These are phyloP conservation scores for Tichodroma muraria DNA, from an alignment of 2,113 vertebrate genomes.

Conservation along the genomic window DNA sequence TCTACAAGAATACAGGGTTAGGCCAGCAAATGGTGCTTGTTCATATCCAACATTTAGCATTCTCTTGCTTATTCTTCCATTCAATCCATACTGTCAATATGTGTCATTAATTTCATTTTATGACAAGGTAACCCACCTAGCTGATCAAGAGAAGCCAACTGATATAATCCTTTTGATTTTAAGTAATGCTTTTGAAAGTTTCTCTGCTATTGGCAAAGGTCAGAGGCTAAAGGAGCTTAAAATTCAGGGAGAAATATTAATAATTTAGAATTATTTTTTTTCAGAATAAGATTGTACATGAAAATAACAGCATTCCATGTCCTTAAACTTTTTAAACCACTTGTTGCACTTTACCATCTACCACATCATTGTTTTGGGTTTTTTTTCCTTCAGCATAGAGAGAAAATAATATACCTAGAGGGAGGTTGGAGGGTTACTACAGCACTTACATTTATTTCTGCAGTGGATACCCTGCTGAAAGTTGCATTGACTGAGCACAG, in stretches of 20 bases:
- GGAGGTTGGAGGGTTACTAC: background rate
- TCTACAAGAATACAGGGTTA: background rate
- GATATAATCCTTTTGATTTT: background rate
- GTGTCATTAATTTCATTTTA: background rate
- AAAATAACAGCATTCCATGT: background rate
- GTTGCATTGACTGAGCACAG: slow-evolving; percentile 43
- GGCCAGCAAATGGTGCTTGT: background rate
- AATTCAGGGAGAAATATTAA: background rate
- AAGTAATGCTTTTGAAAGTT: background rate
- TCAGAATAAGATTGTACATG: background rate
- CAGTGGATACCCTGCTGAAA: slow-evolving; percentile 45
- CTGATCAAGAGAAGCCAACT: background rate
- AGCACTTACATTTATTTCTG: slow-evolving; percentile 27
- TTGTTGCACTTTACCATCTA: background rate
- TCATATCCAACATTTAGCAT: background rate
- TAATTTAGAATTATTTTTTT: background rate
- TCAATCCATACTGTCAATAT: background rate
- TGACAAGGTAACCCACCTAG: background rate
- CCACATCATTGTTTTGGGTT: background rate
- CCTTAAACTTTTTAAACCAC: background rate
- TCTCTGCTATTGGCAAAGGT: background rate
- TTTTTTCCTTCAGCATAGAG: background rate
- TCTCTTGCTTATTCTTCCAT: background rate
- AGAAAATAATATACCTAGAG: background rate
- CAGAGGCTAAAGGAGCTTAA: background rate